Evolutionary conservation across 2,113 vertebrate species (phyloP).

Genomic region (Plestiodon gilberti): DNA sequence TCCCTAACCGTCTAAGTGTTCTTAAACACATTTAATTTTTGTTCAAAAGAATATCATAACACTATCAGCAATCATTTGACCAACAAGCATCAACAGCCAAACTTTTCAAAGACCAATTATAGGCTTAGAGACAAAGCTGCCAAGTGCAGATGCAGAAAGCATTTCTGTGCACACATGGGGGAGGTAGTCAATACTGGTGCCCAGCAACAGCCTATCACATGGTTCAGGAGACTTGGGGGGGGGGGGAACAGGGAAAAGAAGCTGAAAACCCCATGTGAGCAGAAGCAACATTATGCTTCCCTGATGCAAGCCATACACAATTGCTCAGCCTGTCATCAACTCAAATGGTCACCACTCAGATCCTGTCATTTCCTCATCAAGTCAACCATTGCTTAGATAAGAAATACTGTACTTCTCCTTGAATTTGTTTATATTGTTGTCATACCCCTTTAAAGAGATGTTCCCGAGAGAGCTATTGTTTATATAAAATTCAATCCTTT

Average conservation of each 20-base stretch:
- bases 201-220: neutral
- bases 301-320: neutral
- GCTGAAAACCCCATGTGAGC: neutral
- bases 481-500: neutral
- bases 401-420: constrained; percentile 5
- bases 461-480: neutral
- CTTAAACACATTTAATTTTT: neutral
- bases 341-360: neutral
- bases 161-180: neutral
- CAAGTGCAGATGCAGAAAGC: neutral
- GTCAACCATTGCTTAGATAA: neutral
- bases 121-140: neutral
- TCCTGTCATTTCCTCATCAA: neutral
- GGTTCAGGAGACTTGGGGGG: neutral
- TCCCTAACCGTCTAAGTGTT: neutral
- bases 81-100: neutral
- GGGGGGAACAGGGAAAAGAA: neutral
- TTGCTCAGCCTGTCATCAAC: neutral
- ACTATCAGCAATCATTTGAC: neutral
- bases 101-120: neutral
- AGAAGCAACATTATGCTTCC: neutral
- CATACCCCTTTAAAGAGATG: neutral
- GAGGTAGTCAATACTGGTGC: neutral
- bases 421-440: neutral
- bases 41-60: neutral